Conservation (phyloP, 1,140 invertebrate genomes). For the Drosophila bocqueti region DNA sequence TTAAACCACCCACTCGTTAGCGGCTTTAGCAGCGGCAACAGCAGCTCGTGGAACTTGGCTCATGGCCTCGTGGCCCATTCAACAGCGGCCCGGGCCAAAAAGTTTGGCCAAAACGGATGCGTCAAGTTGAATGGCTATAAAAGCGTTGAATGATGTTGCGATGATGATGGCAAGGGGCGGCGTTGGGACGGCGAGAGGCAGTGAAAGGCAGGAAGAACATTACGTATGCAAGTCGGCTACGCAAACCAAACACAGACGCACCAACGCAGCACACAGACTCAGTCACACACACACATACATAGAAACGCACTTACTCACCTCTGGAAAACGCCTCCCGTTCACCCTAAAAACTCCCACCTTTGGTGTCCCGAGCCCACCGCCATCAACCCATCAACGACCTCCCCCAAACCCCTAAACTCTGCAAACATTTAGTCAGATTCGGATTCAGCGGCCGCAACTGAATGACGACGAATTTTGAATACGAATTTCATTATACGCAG, state of each 20-base stretch:
- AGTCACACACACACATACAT: constrained; percentile 16
- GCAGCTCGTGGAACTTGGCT: constrained; percentile 27
- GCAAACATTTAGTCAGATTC: constrained; percentile 73
- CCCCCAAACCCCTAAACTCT: constrained; percentile 20
- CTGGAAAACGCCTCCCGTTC: constrained; percentile 12
- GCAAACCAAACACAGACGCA: constrained; percentile 64
- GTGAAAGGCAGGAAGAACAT: constrained; percentile 37
- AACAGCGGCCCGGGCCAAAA: constrained; percentile 56
- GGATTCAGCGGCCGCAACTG: constrained; percentile 46
- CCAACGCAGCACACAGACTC: constrained; percentile 26
- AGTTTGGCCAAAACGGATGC: constrained; percentile 75
- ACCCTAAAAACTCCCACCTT: background rate
- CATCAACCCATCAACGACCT: background rate
- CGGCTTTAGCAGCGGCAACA: constrained; percentile 17
- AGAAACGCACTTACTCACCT: constrained; percentile 43
- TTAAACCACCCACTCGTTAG: constrained; percentile 38
- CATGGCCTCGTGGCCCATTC: constrained; percentile 32
- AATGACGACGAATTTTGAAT: constrained; percentile 83
- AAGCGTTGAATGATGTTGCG: constrained; percentile 75
- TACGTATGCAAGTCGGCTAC: constrained; percentile 82
- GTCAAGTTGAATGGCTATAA: constrained; percentile 80
- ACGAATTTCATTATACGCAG: constrained; percentile 81
- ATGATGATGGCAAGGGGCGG: constrained; percentile 29
- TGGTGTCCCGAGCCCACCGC: background rate
- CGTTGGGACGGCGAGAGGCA: background rate